These are phyloP conservation scores for Tribolium madens DNA, from an alignment of 1,140 invertebrate genomes.

Conservation along the genomic window DNA sequence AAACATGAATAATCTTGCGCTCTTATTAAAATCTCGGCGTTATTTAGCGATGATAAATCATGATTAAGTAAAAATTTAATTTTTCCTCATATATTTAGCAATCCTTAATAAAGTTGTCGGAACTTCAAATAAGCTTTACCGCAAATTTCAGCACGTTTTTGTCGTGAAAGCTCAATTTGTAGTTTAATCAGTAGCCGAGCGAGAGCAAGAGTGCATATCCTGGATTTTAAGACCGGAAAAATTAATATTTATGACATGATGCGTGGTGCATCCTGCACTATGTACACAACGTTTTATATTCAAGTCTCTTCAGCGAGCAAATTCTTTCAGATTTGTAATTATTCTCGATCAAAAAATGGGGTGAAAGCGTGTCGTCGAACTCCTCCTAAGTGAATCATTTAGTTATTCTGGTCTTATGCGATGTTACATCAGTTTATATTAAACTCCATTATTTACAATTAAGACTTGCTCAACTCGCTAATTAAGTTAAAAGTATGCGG, in stretches of 20 bases:
- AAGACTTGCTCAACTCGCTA: conserved; percentile 50
- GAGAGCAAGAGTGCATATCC: conserved; percentile 6
- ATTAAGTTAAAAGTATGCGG: conserved; percentile 52
- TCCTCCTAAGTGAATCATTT: conserved; percentile 23
- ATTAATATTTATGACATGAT: conserved; percentile 32
- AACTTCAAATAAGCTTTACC: background rate
- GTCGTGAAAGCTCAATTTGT: conserved; percentile 16
- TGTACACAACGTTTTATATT: background rate
- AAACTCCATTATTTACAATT: conserved; percentile 51
- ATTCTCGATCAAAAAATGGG: background rate
- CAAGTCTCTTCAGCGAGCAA: background rate
- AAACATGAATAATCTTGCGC: background rate
- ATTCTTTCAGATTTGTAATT: background rate
- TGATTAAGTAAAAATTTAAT: conserved; percentile 9
- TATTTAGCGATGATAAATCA: background rate
- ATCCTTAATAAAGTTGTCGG: background rate
- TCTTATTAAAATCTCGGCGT: background rate
- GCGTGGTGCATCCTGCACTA: conserved; percentile 3
- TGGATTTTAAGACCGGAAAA: conserved; percentile 3
- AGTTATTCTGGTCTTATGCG: conserved; percentile 22
- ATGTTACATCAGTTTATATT: conserved; percentile 45
- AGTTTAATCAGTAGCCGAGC: conserved; percentile 13
- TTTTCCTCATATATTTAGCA: conserved; percentile 4
- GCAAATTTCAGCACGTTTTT: conserved; percentile 4
- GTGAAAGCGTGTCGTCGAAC: background rate